Percentiles rank a stretch among this genome's conserved stretches.
These are phyloP conservation scores for Ptychochromis oligacanthus DNA, from an alignment of 2,113 vertebrate species.

Conservation along the genomic window DNA sequence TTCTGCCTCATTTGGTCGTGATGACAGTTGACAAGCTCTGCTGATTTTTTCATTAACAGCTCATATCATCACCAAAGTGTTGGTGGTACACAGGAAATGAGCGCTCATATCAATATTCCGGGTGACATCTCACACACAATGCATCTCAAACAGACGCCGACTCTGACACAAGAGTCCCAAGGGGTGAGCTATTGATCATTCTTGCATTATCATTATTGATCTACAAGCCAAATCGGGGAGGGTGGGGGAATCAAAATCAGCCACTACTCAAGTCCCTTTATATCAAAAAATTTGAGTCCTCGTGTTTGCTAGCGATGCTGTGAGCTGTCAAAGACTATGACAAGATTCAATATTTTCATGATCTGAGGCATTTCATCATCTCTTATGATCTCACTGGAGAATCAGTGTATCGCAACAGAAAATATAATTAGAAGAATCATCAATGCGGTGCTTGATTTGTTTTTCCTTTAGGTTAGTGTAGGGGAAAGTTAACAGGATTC, in stretches of 20 bases:
- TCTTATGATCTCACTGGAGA: conserved; percentile 1
- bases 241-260: conserved; percentile 32
- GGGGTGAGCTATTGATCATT: conserved; percentile 43
- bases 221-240: conserved; percentile 14
- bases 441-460: conserved; percentile 13
- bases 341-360: not conserved
- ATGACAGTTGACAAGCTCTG: conserved; percentile 68
- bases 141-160: conserved; percentile 53
- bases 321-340: not conserved
- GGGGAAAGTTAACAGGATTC: conserved; percentile 39
- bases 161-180: conserved; percentile 27
- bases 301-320: not conserved
- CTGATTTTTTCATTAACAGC: conserved; percentile 75
- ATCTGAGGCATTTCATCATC: conserved; percentile 25
- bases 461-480: conserved; percentile 48
- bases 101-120: conserved; percentile 64
- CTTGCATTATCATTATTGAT: conserved; percentile 64
- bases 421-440: conserved; percentile 42
- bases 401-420: not conserved
- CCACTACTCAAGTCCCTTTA: conserved; percentile 9
- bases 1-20: conserved; percentile 61
- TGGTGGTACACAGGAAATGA: conserved; percentile 73
- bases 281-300: not conserved
- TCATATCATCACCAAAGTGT: conserved; percentile 51
- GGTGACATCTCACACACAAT: conserved; percentile 52